Percentiles rank a stretch among this genome's conserved stretches.
These are phyloP conservation scores for Galeruca laticollis DNA, from an alignment of 2,888 invertebrate genomes.

Conservation along the genomic window DNA sequence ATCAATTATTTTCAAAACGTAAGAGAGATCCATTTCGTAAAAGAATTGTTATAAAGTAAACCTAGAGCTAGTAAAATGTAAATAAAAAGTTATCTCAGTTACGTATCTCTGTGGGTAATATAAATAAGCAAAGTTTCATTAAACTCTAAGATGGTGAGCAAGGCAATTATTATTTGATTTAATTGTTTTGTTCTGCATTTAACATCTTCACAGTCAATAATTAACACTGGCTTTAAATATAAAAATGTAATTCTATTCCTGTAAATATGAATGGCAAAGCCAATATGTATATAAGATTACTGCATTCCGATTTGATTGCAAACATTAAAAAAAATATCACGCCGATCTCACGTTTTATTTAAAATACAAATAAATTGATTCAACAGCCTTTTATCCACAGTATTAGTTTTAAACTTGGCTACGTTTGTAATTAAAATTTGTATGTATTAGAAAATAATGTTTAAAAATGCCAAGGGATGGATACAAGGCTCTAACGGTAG, in stretches of 20 bases:
- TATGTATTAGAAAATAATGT: constrained; percentile 13
- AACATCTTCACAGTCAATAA: no score
- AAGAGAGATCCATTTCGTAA: no score
- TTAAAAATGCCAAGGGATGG: constrained; percentile 29
- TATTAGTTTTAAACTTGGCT: background rate
- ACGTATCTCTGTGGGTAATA: no score
- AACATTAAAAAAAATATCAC: constrained; percentile 6
- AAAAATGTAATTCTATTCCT: background rate
- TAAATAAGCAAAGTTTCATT: no score
- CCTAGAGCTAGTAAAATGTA: no score
- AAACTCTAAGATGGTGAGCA: no score
- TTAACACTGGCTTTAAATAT: no score
- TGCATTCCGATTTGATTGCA: constrained; percentile 3
- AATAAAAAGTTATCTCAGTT: no score
- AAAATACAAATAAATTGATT: background rate
- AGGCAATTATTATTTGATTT: no score
- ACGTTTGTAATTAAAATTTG: constrained; percentile 7
- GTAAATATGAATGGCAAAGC: constrained; percentile 2
- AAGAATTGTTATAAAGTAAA: no score
- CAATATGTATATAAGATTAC: background rate
- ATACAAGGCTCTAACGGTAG: constrained; percentile 27
- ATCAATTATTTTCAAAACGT: no score
- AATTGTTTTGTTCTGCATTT: no score
- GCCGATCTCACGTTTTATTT: constrained; percentile 2
- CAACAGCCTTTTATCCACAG: background rate